These are phyloP conservation scores for Mormyrus hasselquistii DNA, from an alignment of 2,797 vertebrate species.

Conservation along the genomic window DNA sequence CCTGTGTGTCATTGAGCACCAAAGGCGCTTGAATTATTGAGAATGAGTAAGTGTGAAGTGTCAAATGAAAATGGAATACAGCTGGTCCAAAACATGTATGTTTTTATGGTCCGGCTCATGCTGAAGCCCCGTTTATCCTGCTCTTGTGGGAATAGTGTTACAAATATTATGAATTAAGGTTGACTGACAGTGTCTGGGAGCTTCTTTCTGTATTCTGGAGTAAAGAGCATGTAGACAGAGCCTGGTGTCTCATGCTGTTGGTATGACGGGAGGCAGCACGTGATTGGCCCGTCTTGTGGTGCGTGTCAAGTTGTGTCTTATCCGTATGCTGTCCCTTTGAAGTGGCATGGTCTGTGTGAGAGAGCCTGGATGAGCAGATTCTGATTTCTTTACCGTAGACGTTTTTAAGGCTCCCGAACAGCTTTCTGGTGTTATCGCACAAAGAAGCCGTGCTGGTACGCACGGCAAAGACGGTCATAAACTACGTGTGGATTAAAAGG, in stretches of 20 bases:
- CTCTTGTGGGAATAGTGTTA: background rate
- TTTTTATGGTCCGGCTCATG: background rate
- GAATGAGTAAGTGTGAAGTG: background rate
- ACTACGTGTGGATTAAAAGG: background rate
- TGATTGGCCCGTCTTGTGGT: background rate
- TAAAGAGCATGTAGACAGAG: background rate
- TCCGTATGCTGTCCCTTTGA: background rate
- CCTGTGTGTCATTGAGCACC: background rate
- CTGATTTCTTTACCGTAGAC: background rate
- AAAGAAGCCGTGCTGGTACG: background rate
- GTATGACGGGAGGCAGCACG: background rate
- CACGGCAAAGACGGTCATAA: background rate
- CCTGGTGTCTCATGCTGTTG: background rate
- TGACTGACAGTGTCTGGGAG: background rate
- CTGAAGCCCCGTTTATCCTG: background rate
- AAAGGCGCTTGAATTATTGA: background rate
- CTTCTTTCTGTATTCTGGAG: background rate
- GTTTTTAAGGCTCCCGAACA: background rate
- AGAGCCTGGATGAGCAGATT: background rate
- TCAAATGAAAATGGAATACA: background rate
- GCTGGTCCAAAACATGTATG: background rate
- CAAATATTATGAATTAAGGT: background rate
- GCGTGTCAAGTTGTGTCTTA: background rate
- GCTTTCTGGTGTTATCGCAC: background rate
- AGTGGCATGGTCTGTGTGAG: background rate